Evolutionary conservation across 2,797 vertebrate species (phyloP).

Genomic region (Pterois miles): DNA sequence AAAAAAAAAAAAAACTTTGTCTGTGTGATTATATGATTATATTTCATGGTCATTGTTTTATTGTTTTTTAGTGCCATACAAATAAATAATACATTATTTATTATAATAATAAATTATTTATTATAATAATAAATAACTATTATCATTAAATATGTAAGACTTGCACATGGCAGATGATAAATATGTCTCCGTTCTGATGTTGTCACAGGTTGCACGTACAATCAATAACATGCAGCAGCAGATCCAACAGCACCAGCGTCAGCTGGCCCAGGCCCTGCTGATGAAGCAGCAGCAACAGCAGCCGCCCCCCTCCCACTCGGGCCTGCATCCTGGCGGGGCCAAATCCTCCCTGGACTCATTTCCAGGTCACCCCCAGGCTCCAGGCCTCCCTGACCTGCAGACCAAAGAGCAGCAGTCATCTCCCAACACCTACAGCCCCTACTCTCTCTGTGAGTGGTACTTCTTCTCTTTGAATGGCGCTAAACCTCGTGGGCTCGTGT

Average conservation of each 20-base stretch:
- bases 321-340: slow-evolving; percentile 90
- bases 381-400: slow-evolving; percentile 95
- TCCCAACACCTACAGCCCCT: slow-evolving; percentile 91
- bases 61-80: too few relatives aligned
- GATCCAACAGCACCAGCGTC: slow-evolving; percentile 99
- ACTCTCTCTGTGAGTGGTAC: slow-evolving; percentile 92
- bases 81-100: too few relatives aligned
- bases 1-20: too few relatives aligned
- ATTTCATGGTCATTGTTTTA: too few relatives aligned
- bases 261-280: slow-evolving; percentile 98
- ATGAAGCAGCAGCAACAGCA: slow-evolving; percentile 96
- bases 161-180: neutral
- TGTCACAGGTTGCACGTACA: slow-evolving; percentile 96
- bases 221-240: slow-evolving; percentile 99
- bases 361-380: slow-evolving; percentile 91
- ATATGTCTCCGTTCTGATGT: slow-evolving; percentile 49
- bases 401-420: slow-evolving; percentile 99
- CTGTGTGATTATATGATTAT: too few relatives aligned
- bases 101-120: too few relatives aligned
- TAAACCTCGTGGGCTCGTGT: neutral
- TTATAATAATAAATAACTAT: too few relatives aligned
- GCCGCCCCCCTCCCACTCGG: slow-evolving; percentile 84
- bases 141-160: neutral
- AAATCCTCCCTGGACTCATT: slow-evolving; percentile 95
- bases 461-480: neutral